Base-by-base conservation (phyloP, 2,888 invertebrate species). In the Cerastis rubricosa region DNA sequence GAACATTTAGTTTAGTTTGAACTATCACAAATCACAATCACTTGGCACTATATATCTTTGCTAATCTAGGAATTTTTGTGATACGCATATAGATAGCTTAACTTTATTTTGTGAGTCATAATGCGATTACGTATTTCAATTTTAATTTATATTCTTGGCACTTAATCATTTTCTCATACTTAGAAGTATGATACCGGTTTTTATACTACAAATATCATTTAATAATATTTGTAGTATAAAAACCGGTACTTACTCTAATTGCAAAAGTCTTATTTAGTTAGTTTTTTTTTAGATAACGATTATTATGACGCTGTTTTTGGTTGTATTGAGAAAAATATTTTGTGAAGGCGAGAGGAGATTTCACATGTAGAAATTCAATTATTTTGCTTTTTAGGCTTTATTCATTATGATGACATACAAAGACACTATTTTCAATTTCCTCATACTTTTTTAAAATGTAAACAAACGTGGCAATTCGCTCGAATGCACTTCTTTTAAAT, bases 1-100 rank as follows among this genome's bases (percentile, higher is more conserved):
- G 92, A 91, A 90, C 40, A 43, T 74, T 74, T 45, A 45, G 57
- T 65, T 43, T 57, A 73, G 57, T 51, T 40, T 45, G 22, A 25
- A 65, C 12, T 64, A 29, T 45, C 49, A 65, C 25, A 35, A 51
- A 29, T 45, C 49, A 65, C 25, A 35, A 51, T 54, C 35, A 9
- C 19, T 78, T 47, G 29, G 17, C 67, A 45, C 11, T 61, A 66
- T 11, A 54, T 65, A 69, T 61, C 45, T 57, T 65, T 25, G 35
- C 47, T 78, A 49, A 69, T 81, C 69, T 78, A 43, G 22, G 35
- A 57, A 70, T 66, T 78, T 83, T 66, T 14, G 11, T 71, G 49
- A 63, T 67, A 29, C 35, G 17, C 29, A 67, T 2, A 22, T 45
- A 68, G 61, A 54, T 82, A 61, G 7, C 47, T 43, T 22, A 9